These are phyloP conservation scores for Tachypleus tridentatus DNA, from an alignment of 1,140 invertebrate genomes.

Conservation along the genomic window DNA sequence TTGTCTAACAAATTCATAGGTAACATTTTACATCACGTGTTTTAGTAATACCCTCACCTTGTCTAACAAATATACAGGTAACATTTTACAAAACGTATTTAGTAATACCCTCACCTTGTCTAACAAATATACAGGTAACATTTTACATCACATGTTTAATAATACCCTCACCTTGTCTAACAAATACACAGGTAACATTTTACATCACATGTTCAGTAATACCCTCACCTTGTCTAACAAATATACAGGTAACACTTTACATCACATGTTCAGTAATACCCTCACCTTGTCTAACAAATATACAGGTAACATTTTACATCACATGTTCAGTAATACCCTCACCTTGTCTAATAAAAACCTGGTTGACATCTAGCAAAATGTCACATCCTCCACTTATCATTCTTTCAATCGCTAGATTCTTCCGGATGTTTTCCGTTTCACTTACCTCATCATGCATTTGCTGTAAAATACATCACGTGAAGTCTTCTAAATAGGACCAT, in stretches of 20 bases:
- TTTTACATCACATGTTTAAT: too few relatives aligned
- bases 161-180: too few relatives aligned
- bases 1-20: constrained; percentile 50
- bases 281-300: constrained; percentile 28
- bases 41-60: constrained; percentile 6
- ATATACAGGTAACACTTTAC: too few relatives aligned
- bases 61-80: constrained; percentile 47
- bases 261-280: too few relatives aligned
- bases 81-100: constrained; percentile 73
- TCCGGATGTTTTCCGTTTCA: constrained; percentile 85
- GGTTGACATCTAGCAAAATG: constrained; percentile 87
- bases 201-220: too few relatives aligned
- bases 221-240: too few relatives aligned
- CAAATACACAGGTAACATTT: too few relatives aligned
- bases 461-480: constrained; percentile 14
- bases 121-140: too few relatives aligned
- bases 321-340: constrained; percentile 42
- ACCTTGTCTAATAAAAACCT: constrained; percentile 43
- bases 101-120: too few relatives aligned
- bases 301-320: constrained; percentile 83
- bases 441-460: constrained; percentile 81
- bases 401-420: constrained; percentile 82
- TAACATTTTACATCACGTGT: constrained; percentile 78
- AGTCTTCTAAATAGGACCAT: too few relatives aligned
- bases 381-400: constrained; percentile 94